Conservation (phyloP, 1,140 invertebrate species). For the Oncopodura yosiiana region DNA sequence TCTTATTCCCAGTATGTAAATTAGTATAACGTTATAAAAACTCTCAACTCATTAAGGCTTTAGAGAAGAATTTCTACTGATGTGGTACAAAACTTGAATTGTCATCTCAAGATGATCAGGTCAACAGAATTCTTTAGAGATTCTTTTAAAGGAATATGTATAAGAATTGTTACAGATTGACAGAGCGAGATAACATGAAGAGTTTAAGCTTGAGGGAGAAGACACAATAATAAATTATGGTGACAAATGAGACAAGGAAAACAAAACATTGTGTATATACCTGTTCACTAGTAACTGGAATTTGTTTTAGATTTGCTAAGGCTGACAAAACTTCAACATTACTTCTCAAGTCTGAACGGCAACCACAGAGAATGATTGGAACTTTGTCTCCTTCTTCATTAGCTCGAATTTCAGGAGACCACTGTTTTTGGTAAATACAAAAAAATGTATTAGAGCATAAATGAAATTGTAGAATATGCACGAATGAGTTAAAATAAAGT, state of each 20-base stretch:
- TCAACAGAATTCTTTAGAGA: too few species aligned
- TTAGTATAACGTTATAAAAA: too few species aligned
- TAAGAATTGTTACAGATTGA: background rate
- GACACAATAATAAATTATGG: background rate
- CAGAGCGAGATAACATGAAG: background rate
- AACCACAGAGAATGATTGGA: conserved; percentile 55
- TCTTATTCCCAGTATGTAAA: too few species aligned
- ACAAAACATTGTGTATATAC: conserved; percentile 21
- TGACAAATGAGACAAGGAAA: background rate
- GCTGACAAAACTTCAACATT: conserved; percentile 47
- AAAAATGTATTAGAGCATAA: background rate
- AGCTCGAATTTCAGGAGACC: conserved; percentile 57
- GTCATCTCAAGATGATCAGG: too few species aligned
- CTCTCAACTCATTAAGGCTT: too few species aligned
- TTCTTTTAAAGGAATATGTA: too few species aligned
- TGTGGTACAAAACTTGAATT: too few species aligned
- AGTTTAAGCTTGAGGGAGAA: background rate
- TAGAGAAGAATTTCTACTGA: too few species aligned
- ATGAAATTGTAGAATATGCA: background rate
- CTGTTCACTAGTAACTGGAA: conserved; percentile 49
- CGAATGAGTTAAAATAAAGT: background rate
- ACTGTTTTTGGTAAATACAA: conserved; percentile 41
- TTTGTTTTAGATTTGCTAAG: conserved; percentile 44
- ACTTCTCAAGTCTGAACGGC: conserved; percentile 48
- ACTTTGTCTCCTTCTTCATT: conserved; percentile 52